phyloP scores from a whole-genome alignment of 2,113 vertebrate species.

The Forbesichthys papilliferus region DNA sequence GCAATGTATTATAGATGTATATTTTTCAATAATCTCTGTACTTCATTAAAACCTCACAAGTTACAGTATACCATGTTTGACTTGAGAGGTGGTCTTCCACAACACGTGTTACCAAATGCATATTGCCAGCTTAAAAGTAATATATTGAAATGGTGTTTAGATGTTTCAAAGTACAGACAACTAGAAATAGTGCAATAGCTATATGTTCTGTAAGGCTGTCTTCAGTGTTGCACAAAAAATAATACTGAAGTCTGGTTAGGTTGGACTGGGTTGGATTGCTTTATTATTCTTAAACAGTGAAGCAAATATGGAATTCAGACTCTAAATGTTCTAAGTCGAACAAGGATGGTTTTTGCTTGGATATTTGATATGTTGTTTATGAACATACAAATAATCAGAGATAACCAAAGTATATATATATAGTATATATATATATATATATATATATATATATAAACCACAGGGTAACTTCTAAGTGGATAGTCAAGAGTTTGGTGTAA shows the following conservation, averaged over 20 bases:
- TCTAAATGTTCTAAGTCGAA: constrained; percentile 16
- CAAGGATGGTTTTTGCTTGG: constrained; percentile 2
- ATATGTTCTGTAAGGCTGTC: constrained; percentile 12
- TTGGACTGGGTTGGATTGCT: constrained; percentile 10
- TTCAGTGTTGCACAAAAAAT: constrained; percentile 27
- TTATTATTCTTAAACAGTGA: not conserved
- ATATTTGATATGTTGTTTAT: constrained; percentile 45
- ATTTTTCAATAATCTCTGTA: constrained; percentile 51
- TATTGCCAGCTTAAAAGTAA: not conserved
- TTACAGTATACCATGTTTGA: constrained; percentile 29
- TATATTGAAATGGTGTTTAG: not conserved
- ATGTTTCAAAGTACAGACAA: not conserved
- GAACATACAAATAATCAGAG: constrained; percentile 48
- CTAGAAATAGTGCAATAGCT: constrained; percentile 2
- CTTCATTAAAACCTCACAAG: constrained; percentile 43
- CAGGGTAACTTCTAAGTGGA: constrained; percentile 57
- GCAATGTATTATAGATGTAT: constrained; percentile 53
- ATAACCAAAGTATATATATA: constrained; percentile 55
- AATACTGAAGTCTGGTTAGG: constrained; percentile 36
- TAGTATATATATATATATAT: constrained; percentile 2
- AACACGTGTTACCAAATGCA: not conserved
- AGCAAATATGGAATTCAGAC: constrained; percentile 6
- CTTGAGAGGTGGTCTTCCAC: constrained; percentile 11
- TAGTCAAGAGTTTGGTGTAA: constrained; percentile 36
- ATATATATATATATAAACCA: constrained; percentile 27